These are phyloP conservation scores for Notodonta dromedarius DNA, from an alignment of 2,888 invertebrate species.

Conservation along the genomic window DNA sequence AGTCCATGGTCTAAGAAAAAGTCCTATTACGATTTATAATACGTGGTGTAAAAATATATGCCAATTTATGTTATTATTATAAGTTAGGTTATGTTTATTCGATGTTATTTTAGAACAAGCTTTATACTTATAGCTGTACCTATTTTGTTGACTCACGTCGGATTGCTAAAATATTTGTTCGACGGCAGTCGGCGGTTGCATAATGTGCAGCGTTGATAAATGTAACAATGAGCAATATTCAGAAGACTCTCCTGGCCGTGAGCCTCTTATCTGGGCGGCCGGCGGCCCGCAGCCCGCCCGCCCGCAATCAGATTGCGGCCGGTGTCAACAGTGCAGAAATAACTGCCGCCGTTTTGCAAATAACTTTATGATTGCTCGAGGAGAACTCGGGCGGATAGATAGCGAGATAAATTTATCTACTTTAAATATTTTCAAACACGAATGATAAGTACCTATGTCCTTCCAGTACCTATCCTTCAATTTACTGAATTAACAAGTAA, in stretches of 20 bases:
- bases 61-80: too few relatives aligned
- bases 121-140: too few relatives aligned
- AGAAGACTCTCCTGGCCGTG: conserved; percentile 33
- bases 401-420: background rate
- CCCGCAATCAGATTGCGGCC: conserved; percentile 58
- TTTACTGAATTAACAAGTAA: too few relatives aligned
- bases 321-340: conserved; percentile 38
- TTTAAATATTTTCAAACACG: conserved; percentile 1
- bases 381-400: conserved; percentile 13
- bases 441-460: background rate
- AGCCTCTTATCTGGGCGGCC: conserved; percentile 53
- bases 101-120: too few relatives aligned
- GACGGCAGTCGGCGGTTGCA: conserved; percentile 19
- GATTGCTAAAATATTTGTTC: too few relatives aligned
- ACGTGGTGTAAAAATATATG: too few relatives aligned
- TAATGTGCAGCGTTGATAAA: conserved; percentile 43
- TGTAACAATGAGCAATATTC: conserved; percentile 49
- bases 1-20: too few relatives aligned
- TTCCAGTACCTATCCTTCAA: background rate
- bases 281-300: conserved; percentile 38
- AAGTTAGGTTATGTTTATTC: too few relatives aligned
- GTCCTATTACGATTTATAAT: too few relatives aligned
- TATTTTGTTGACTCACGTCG: background rate
- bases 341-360: conserved; percentile 37
- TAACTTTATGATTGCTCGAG: conserved; percentile 30